Evolutionary conservation across 2,797 vertebrate genomes (phyloP).

Genomic region (Chaetophractus vellerosus): DNA sequence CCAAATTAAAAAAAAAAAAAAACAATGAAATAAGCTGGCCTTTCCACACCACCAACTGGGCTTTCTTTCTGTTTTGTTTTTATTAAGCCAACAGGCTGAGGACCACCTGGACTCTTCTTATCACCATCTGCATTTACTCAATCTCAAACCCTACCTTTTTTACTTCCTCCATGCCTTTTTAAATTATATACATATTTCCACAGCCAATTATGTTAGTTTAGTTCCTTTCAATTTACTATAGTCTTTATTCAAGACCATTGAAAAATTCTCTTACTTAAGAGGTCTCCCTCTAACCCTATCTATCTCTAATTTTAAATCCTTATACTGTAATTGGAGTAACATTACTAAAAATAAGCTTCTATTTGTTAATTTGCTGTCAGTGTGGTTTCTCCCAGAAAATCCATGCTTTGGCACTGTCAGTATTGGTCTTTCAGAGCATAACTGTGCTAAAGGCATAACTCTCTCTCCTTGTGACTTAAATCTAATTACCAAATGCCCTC

Average conservation of each 20-base stretch:
- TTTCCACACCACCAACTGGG: background rate
- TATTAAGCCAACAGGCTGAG: background rate
- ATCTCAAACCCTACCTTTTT: background rate
- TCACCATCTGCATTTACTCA: background rate
- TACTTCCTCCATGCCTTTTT: background rate
- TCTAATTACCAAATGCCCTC: background rate
- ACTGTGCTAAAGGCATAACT: too few species aligned
- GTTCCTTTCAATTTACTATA: background rate
- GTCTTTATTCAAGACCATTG: background rate
- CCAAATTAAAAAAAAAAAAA: background rate
- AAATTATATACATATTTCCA: background rate
- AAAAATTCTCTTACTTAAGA: background rate
- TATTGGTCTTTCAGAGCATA: background rate
- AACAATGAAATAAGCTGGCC: background rate
- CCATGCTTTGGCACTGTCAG: background rate
- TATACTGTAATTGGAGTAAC: background rate
- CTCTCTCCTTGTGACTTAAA: background rate
- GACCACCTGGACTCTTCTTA: background rate
- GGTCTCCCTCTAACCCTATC: background rate
- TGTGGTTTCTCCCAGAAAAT: background rate
- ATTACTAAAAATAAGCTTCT: background rate
- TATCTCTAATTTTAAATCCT: background rate
- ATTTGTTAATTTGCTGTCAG: background rate
- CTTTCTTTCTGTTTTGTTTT: background rate
- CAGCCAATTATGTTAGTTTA: background rate